These are phyloP conservation scores for Seladonia tumulorum DNA, from an alignment of 2,888 invertebrate genomes.

Conservation along the genomic window DNA sequence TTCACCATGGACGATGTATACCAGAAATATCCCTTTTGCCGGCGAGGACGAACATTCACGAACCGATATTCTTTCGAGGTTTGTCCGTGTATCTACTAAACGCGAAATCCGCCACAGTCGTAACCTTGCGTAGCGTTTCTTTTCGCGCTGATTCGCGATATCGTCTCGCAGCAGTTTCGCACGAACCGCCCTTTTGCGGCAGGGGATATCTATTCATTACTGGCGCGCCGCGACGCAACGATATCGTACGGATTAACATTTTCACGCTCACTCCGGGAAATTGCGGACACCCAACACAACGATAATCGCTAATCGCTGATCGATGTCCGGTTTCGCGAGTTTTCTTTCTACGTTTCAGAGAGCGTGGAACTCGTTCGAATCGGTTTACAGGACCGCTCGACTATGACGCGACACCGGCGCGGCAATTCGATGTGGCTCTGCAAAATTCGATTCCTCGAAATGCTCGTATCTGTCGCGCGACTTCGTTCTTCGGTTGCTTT, in stretches of 20 bases:
- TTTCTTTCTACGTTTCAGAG: slow-evolving; percentile 38
- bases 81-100: not conserved
- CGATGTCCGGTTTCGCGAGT: slow-evolving; percentile 28
- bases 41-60: slow-evolving; percentile 10
- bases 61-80: not conserved
- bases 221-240: not conserved
- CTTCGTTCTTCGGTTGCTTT: not conserved
- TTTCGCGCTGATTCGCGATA: not conserved
- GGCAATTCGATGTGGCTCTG: slow-evolving; percentile 45
- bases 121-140: not conserved
- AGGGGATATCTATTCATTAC: not conserved
- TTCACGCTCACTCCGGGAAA: slow-evolving; percentile 27
- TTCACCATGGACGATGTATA: slow-evolving; percentile 53
- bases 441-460: slow-evolving; percentile 53
- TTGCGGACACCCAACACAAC: not conserved
- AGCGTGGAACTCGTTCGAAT: slow-evolving; percentile 50
- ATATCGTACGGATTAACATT: slow-evolving; percentile 6
- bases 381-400: slow-evolving; percentile 49
- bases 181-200: not conserved
- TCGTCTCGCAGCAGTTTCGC: not conserved
- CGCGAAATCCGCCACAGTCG: not conserved
- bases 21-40: slow-evolving; percentile 56
- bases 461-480: not conserved
- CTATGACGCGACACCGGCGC: slow-evolving; percentile 23
- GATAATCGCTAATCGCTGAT: slow-evolving; percentile 1